phyloP scores from a whole-genome alignment of 2,888 invertebrate genomes.

The Nineta flava region DNA sequence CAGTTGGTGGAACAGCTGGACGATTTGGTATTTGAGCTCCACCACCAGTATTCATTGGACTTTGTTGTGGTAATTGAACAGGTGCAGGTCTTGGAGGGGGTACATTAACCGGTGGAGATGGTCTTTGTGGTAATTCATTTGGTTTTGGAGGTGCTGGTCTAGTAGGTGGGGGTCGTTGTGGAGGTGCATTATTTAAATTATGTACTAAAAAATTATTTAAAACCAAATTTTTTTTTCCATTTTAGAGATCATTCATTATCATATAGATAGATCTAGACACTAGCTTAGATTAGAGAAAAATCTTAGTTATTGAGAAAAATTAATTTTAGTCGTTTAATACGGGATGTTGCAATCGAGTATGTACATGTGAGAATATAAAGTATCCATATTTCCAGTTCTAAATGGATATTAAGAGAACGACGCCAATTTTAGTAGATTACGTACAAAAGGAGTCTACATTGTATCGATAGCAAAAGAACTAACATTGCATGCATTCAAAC shows the following conservation, averaged over 20 bases:
- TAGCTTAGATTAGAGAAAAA: no score
- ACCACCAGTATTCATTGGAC: conserved; percentile 17
- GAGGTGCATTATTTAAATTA: conserved; percentile 4
- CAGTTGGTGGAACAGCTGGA: not conserved
- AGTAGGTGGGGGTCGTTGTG: conserved; percentile 23
- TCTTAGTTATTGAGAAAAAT: no score
- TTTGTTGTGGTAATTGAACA: conserved; percentile 21
- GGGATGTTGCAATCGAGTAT: no score
- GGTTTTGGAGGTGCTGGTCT: conserved; percentile 18
- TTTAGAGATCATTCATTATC: not conserved
- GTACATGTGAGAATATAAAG: no score
- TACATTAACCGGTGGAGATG: conserved; percentile 19
- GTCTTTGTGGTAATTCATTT: conserved; percentile 20
- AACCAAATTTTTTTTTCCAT: not conserved
- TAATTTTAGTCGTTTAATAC: no score
- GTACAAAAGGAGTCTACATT: no score
- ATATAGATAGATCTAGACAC: not conserved
- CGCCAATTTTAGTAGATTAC: no score
- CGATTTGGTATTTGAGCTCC: not conserved
- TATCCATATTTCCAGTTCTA: no score
- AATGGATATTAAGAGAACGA: no score
- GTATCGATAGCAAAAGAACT: no score
- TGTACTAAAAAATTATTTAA: not conserved
- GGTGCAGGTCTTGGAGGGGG: conserved; percentile 26
- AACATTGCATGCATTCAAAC: no score